Evolutionary conservation across 2,888 invertebrate genomes (phyloP).

Genomic region (Sycophila texana): DNA sequence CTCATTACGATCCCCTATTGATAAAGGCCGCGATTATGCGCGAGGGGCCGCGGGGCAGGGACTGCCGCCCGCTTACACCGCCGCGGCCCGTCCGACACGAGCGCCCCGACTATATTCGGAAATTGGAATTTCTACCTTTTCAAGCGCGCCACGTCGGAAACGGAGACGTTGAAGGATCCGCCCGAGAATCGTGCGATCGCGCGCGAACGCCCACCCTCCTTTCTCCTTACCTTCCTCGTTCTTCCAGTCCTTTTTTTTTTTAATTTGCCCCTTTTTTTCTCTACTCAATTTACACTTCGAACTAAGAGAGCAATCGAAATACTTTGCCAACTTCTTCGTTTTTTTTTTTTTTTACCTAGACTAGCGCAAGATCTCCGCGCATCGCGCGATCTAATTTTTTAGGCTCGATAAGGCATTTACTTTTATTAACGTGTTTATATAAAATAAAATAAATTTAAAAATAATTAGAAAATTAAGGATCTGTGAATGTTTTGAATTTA

Average conservation of each 20-base stretch:
- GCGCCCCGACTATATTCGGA: slow-evolving; percentile 67
- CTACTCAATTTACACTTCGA: slow-evolving; percentile 19
- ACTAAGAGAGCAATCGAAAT: slow-evolving; percentile 31
- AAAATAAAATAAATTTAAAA: too few relatives aligned
- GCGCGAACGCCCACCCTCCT: slow-evolving; percentile 10
- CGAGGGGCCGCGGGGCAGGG: not conserved
- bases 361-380: too few relatives aligned
- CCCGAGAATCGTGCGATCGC: slow-evolving; percentile 46
- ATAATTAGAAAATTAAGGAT: too few relatives aligned
- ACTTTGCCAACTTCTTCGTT: not conserved
- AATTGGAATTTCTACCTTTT: slow-evolving; percentile 72
- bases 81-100: slow-evolving; percentile 27
- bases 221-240: not conserved
- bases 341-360: too few relatives aligned
- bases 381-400: too few relatives aligned
- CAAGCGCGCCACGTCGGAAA: slow-evolving; percentile 65
- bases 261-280: not conserved
- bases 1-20: slow-evolving; percentile 75
- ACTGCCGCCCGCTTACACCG: not conserved
- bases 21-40: slow-evolving; percentile 72
- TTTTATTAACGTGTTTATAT: too few relatives aligned
- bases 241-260: not conserved
- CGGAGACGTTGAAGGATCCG: slow-evolving; percentile 64
- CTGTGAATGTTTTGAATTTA: too few relatives aligned
- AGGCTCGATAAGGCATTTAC: too few relatives aligned